A percentile compares a stretch with the other conserved stretches of the same genome.
phyloP scores from a whole-genome alignment of 2,797 vertebrate genomes.

The Acanthurus leucopareius region DNA sequence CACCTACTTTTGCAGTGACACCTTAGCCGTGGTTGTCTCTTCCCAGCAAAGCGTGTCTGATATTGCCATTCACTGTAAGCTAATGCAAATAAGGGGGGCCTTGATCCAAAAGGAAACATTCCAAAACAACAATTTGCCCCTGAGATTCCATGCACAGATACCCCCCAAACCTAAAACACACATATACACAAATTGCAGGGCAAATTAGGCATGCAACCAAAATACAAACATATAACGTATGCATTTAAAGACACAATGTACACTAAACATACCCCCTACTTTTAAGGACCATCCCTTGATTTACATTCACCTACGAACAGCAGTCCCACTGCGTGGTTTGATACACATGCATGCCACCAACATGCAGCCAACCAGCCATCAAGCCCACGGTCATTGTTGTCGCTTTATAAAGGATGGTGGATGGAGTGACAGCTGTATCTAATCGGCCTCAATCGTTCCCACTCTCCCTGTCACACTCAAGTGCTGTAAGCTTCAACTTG shows the following conservation, averaged over 20 bases:
- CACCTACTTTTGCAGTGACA: constrained; percentile 46
- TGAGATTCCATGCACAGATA: constrained; percentile 8
- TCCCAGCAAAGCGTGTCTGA: constrained; percentile 65
- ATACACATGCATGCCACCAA: constrained; percentile 68
- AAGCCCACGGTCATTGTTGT: constrained; percentile 74
- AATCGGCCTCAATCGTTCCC: constrained; percentile 82
- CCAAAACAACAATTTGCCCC: constrained; percentile 49
- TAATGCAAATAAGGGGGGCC: constrained; percentile 50
- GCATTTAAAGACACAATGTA: constrained; percentile 25
- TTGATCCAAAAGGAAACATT: constrained; percentile 43
- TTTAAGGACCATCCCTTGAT: constrained; percentile 32
- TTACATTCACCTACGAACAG: constrained; percentile 40
- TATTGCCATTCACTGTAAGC: constrained; percentile 59
- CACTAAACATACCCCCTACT: constrained; percentile 22
- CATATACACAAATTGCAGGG: constrained; percentile 14
- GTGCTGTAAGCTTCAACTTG: constrained; percentile 79
- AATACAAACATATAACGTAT: constrained; percentile 15
- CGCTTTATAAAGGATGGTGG: constrained; percentile 64
- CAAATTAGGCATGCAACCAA: constrained; percentile 25
- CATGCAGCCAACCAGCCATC: constrained; percentile 67
- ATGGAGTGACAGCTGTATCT: constrained; percentile 86
- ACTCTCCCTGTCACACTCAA: constrained; percentile 82
- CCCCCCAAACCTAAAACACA: constrained; percentile 23
- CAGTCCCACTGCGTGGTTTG: constrained; percentile 31
- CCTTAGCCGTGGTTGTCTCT: constrained; percentile 59